phyloP scores from a whole-genome alignment of 2,113 vertebrate genomes.

The Chloropsis cyanopogon region DNA sequence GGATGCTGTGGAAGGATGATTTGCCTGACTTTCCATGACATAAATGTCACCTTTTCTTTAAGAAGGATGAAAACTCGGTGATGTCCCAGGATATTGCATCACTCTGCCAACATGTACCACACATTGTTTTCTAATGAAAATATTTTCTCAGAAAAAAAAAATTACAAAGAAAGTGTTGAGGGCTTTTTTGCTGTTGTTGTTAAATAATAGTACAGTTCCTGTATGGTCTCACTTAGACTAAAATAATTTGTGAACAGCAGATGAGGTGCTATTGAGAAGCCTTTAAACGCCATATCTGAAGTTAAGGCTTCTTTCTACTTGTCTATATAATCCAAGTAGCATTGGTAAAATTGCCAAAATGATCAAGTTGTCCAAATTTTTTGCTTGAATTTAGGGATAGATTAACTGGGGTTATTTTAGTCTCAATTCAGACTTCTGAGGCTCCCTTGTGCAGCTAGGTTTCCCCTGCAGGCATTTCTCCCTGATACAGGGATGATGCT shows the following conservation, averaged over 20 bases:
- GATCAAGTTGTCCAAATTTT: neutral
- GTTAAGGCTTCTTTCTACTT: neutral
- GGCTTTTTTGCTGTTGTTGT: neutral
- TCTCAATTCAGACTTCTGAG: neutral
- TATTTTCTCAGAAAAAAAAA: neutral
- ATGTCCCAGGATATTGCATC: neutral
- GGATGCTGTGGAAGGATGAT: neutral
- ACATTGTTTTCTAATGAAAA: neutral
- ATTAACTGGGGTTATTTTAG: neutral
- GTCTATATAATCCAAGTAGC: neutral
- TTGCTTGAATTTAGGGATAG: neutral
- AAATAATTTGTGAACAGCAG: neutral
- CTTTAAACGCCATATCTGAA: neutral
- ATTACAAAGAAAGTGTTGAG: neutral
- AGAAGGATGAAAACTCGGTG: neutral
- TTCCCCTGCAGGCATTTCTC: neutral
- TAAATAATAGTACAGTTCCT: neutral
- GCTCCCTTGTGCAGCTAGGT: neutral
- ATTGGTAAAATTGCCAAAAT: neutral
- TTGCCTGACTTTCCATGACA: neutral
- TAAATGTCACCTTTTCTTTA: neutral
- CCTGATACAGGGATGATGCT: neutral
- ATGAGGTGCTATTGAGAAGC: neutral
- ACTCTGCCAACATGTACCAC: neutral
- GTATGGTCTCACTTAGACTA: neutral